phyloP scores from a whole-genome alignment of 2,113 vertebrate genomes.

The Rana temporaria region DNA sequence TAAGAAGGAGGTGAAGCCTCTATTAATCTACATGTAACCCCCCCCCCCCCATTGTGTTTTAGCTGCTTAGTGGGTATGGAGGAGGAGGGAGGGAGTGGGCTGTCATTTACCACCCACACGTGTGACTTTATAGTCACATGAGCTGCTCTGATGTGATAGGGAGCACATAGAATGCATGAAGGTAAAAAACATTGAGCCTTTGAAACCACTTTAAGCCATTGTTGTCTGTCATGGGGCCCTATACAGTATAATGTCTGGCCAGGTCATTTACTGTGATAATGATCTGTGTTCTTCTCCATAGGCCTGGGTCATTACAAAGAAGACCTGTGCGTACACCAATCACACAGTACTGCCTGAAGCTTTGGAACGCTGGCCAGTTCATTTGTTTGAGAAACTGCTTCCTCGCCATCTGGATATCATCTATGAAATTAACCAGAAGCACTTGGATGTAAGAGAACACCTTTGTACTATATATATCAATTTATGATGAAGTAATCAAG shows the following conservation, averaged over 20 bases:
- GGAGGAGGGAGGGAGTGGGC: no score
- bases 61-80: no score
- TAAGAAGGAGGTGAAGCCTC: no score
- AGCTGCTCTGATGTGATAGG: no score
- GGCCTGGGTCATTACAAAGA: conserved; percentile 88
- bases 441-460: conserved; percentile 76
- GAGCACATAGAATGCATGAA: no score
- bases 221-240: not conserved
- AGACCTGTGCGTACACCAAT: conserved; percentile 87
- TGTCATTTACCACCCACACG: no score
- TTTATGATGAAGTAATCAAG: not conserved
- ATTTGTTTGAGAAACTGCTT: conserved; percentile 85
- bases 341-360: conserved; percentile 87
- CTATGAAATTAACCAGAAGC: conserved; percentile 82
- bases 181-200: no score
- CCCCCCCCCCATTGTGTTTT: no score
- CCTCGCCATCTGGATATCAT: conserved; percentile 84
- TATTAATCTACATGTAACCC: no score
- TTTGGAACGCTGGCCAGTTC: conserved; percentile 84
- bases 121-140: no score
- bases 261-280: not conserved
- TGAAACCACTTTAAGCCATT: not conserved
- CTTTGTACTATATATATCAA: not conserved
- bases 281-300: conserved; percentile 55
- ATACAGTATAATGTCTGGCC: no score